Percentiles rank a stretch among this genome's conserved stretches.
Evolutionary conservation across 2,888 invertebrate genomes (phyloP).

Genomic region (Andricus quercusramuli): DNA sequence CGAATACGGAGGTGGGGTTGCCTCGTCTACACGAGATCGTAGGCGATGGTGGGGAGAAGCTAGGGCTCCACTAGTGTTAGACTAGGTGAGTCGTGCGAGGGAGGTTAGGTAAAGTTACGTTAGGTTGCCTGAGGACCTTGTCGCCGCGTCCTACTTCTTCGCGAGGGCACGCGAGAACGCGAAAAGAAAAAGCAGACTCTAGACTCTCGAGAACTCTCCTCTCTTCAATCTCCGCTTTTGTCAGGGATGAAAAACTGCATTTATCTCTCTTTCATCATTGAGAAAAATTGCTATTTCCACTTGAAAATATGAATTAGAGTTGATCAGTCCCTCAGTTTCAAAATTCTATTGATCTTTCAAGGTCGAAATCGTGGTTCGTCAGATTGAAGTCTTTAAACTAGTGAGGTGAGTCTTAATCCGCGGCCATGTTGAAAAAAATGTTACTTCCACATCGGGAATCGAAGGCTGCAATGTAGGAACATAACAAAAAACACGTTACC

Average conservation of each 20-base stretch:
- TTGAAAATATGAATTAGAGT: neutral
- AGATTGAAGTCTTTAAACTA: neutral
- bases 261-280: neutral
- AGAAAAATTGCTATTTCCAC: neutral
- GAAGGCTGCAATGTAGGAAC: no score
- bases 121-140: conserved; percentile 59
- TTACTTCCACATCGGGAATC: no score
- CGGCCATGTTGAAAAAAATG: neutral
- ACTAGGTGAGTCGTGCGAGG: conserved; percentile 59
- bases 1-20: conserved; percentile 58
- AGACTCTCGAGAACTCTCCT: neutral
- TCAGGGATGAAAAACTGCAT: neutral
- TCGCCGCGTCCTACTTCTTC: conserved; percentile 63
- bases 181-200: conserved; percentile 19
- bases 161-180: conserved; percentile 31
- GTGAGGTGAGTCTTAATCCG: neutral
- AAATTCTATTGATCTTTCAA: neutral
- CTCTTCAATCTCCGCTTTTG: conserved; percentile 1
- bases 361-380: neutral
- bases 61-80: conserved; percentile 56
- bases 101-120: conserved; percentile 44
- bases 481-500: no score
- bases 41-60: conserved; percentile 38
- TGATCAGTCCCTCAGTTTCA: neutral
- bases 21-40: conserved; percentile 51